phyloP scores from a whole-genome alignment of 2,797 vertebrate genomes.

The Yasuhikotakia modesta region DNA sequence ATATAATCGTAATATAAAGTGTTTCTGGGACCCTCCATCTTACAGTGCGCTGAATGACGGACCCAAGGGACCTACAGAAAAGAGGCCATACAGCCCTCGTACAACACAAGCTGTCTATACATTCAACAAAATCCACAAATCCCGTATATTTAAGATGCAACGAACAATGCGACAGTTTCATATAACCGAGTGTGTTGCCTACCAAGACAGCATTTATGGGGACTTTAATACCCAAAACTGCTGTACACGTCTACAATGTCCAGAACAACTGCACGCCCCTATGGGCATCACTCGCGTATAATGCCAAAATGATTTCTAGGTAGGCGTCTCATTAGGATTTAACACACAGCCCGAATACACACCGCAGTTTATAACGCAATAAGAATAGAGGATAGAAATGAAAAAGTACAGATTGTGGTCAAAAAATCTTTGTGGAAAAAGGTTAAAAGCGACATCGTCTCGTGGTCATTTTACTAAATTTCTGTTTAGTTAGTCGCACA shows the following conservation, averaged over 20 bases:
- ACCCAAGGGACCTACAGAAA: slow-evolving; percentile 27
- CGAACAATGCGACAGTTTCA: neutral
- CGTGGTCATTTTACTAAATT: neutral
- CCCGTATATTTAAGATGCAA: neutral
- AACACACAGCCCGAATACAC: slow-evolving; percentile 2
- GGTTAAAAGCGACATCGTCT: neutral
- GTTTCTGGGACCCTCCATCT: neutral
- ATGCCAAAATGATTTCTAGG: neutral
- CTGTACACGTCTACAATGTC: neutral
- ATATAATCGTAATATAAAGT: neutral
- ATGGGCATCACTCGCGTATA: neutral
- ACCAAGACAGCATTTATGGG: neutral
- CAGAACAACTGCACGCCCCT: neutral
- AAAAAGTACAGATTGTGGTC: neutral
- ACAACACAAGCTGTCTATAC: neutral
- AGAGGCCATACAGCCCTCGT: neutral
- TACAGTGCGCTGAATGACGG: neutral
- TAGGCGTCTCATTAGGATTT: slow-evolving; percentile 8
- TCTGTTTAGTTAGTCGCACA: neutral
- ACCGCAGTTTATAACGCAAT: neutral
- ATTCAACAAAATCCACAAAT: neutral
- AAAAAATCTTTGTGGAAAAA: neutral
- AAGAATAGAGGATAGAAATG: neutral
- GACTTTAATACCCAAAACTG: neutral
- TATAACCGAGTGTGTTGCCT: neutral